phyloP scores from a whole-genome alignment of 1,140 invertebrate genomes.

The Danaus plexippus region DNA sequence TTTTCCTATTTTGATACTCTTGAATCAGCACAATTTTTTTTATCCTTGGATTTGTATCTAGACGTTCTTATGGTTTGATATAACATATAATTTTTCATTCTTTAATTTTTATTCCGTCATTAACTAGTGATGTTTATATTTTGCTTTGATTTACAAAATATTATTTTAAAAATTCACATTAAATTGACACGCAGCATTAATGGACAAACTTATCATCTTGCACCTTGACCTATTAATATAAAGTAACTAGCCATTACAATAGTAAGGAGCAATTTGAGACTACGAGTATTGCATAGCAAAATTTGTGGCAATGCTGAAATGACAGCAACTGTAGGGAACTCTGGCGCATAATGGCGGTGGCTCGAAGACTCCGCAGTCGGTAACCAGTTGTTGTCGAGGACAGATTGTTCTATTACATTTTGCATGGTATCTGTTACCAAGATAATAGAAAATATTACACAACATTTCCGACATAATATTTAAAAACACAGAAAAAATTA shows the following conservation, averaged over 20 bases:
- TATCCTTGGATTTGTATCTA: no score
- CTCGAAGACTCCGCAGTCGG: slow-evolving; percentile 55
- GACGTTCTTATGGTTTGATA: no score
- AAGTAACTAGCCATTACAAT: slow-evolving; percentile 9
- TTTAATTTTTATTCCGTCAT: no score
- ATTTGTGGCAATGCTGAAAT: slow-evolving; percentile 34
- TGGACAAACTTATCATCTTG: slow-evolving; percentile 55
- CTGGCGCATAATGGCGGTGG: slow-evolving; percentile 29
- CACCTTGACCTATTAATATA: slow-evolving; percentile 26
- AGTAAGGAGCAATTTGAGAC: slow-evolving; percentile 18
- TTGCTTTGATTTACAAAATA: no score
- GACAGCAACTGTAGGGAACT: slow-evolving; percentile 29
- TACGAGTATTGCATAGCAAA: slow-evolving; percentile 8
- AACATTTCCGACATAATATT: no score
- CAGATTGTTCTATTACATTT: slow-evolving; percentile 63
- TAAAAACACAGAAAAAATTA: not conserved
- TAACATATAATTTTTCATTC: no score
- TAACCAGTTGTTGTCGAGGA: slow-evolving; percentile 64
- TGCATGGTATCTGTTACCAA: slow-evolving; percentile 55
- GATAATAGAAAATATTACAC: slow-evolving; percentile 4
- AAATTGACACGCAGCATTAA: slow-evolving; percentile 35
- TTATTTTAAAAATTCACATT: slow-evolving; percentile 17
- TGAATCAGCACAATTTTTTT: no score
- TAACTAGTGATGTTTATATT: no score
- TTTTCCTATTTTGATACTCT: no score